Conservation (phyloP, 2,113 vertebrate species). For the Ifrita kowaldi region DNA sequence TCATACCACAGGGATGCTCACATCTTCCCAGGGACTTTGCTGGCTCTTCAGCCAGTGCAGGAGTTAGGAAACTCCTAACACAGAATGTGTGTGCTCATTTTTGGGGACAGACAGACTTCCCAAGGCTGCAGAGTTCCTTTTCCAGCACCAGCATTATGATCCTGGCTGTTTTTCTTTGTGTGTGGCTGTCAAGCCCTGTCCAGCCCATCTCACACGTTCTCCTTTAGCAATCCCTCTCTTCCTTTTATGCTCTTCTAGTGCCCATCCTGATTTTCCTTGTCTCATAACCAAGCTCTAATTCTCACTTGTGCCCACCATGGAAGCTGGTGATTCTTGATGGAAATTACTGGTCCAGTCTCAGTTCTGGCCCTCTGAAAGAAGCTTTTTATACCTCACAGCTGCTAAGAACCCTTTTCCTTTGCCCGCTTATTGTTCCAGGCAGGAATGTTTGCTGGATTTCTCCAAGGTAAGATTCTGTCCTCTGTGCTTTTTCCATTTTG, state of each 20-base stretch:
- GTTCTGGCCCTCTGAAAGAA: background rate
- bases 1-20: background rate
- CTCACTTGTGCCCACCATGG: background rate
- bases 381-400: background rate
- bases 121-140: background rate
- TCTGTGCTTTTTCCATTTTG: background rate
- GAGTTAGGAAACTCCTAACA: background rate
- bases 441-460: background rate
- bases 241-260: background rate
- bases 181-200: background rate
- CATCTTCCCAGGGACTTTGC: background rate
- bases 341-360: background rate
- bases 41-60: background rate
- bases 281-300: background rate
- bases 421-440: background rate
- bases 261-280: background rate
- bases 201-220: background rate
- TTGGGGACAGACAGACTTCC: background rate
- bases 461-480: background rate
- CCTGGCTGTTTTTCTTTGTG: background rate
- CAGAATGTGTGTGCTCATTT: background rate
- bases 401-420: background rate
- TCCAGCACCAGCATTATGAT: background rate
- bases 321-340: background rate
- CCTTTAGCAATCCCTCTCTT: background rate